A percentile compares a stretch with the other conserved stretches of the same genome.
phyloP scores from a whole-genome alignment of 2,797 vertebrate genomes.

The Lepidocolaptes lacrymiger region DNA sequence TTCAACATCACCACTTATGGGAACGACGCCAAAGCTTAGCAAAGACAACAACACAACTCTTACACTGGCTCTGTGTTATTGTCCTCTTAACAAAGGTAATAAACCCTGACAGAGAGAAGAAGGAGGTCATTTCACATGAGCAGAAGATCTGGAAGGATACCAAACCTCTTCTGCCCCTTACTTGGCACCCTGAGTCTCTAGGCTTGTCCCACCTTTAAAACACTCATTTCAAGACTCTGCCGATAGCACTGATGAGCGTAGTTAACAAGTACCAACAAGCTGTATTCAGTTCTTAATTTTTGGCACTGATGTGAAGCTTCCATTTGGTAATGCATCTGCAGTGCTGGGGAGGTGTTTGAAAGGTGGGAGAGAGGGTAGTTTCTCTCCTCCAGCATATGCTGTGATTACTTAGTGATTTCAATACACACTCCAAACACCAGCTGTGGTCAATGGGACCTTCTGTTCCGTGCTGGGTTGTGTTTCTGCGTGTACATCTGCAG shows the following conservation, averaged over 20 bases:
- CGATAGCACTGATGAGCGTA: not conserved
- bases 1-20: not conserved
- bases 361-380: not conserved
- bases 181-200: not conserved
- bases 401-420: not conserved
- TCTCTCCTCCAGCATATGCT: not conserved
- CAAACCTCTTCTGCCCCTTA: not conserved
- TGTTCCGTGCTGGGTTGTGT: not conserved
- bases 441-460: not conserved
- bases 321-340: slow-evolving; percentile 8
- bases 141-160: not conserved
- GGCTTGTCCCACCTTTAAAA: not conserved
- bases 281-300: not conserved
- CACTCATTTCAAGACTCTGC: not conserved
- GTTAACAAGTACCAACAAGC: not conserved
- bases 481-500: not conserved
- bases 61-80: not conserved
- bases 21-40: rapidly evolving
- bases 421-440: not conserved
- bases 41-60: not conserved
- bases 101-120: not conserved
- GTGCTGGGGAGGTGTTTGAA: not conserved
- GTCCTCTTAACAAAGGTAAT: not conserved
- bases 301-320: not conserved
- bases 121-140: not conserved